Evolutionary conservation across 2,113 vertebrate genomes (phyloP), one percentile per base, ranked within the genome.

Genomic region (Gopherus flavomarginatus): DNA sequence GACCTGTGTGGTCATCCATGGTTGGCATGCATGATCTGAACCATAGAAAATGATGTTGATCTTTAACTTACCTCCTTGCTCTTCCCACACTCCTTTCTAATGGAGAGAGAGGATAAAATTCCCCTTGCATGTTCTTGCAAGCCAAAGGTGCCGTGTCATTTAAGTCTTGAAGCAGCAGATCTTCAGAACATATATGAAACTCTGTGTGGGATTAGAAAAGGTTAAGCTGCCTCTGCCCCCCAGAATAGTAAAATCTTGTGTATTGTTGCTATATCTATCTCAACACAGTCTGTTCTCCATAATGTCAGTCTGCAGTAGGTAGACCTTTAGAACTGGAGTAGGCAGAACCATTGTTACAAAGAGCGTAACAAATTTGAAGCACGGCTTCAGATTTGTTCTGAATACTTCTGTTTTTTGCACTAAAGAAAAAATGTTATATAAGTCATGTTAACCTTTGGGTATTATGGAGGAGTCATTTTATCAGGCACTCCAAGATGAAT

Each of bases 281-380:
- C n/a, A 80, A 21, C 29, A 69, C 27, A 77, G n/a, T 57, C 81
- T 90, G 56, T 5, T 89, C 92, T 93, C 87, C 16, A 13, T 88
- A 54, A 54, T 90, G 49, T 85, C 83, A 94, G 12, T 87, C 50
- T 42, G 6, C 84, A 77, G 65, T 86, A 96, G 92, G 93, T 83
- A 75, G 72, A 95, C 79, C 3, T 3, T 69, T 95, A 88, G 56
- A 57, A 72, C 38, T 16, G 78, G 72, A 89, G 57, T 38, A 94
- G 88, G 78, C 54, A 50, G 6, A 84, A 14, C 9, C 44, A 69
- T 69, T 81, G 57, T 86, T 80, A 85, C 52, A 65, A 69, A 52
- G 42, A 29, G 53, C 22, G 38, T 91, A 80, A 86, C 62, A 78
- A 80, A 80, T 38, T 38, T 69, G 83, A 54, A 31, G n/a, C 75